Conservation (phyloP, 2,888 invertebrate species). For the Amblyjoppa fuscipennis region DNA sequence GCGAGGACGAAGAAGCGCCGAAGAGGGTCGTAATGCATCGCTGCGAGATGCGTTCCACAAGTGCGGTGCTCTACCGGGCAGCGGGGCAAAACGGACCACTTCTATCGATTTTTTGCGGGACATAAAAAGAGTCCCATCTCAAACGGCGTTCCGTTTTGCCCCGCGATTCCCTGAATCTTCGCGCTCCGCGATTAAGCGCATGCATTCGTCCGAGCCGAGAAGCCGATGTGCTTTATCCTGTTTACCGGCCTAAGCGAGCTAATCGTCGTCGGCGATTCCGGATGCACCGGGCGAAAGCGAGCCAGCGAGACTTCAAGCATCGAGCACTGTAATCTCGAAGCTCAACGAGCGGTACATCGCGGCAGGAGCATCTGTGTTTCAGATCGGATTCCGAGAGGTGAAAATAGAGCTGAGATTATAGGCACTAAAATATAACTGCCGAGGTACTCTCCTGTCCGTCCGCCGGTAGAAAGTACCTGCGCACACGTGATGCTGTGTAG, state of each 20-base stretch:
- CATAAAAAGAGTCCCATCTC: too few species aligned
- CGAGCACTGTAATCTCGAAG: constrained; percentile 65
- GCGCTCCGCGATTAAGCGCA: constrained; percentile 41
- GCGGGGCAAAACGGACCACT: neutral
- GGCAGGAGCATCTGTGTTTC: constrained; percentile 53
- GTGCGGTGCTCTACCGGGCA: neutral
- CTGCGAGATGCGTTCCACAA: neutral
- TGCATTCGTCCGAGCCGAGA: constrained; percentile 11
- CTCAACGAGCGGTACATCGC: constrained; percentile 33
- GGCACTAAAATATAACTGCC: constrained; percentile 6
- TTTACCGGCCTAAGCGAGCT: constrained; percentile 35
- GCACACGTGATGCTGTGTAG: constrained; percentile 46
- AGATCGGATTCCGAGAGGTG: constrained; percentile 63
- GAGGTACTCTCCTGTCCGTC: constrained; percentile 15
- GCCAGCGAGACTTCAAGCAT: constrained; percentile 31
- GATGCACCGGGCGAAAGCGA: constrained; percentile 78
- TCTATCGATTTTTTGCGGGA: neutral
- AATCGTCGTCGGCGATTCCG: constrained; percentile 70
- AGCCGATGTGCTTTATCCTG: constrained; percentile 37
- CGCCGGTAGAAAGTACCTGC: constrained; percentile 66
- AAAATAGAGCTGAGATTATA: constrained; percentile 52
- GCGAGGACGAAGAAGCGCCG: constrained; percentile 10
- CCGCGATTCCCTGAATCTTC: neutral
- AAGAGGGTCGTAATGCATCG: constrained; percentile 22
- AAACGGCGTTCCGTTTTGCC: neutral